phyloP scores from a whole-genome alignment of 2,797 vertebrate genomes.

The Synanceia verrucosa region DNA sequence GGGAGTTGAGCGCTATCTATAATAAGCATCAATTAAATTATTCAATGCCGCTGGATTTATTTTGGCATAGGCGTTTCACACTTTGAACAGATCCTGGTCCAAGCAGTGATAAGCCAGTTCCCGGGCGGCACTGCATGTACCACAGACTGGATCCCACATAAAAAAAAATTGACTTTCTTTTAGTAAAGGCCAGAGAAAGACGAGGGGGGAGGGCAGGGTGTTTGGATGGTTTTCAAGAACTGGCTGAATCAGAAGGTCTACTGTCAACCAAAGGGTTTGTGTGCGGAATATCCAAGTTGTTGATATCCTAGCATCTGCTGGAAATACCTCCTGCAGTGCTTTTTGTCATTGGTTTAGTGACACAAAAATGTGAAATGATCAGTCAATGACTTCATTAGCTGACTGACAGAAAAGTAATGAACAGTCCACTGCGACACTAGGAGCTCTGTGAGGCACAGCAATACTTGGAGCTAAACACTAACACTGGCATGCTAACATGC shows the following conservation, averaged over 20 bases:
- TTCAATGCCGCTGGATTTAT: slow-evolving; percentile 75
- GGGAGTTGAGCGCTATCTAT: slow-evolving; percentile 73
- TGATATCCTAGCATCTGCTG: slow-evolving; percentile 48
- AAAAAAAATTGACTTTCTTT: slow-evolving; percentile 23
- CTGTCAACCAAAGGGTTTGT: slow-evolving; percentile 30
- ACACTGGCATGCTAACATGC: not conserved
- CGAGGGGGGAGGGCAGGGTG: too few relatives aligned
- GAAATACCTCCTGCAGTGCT: not conserved
- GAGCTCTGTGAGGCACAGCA: not conserved
- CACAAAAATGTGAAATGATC: not conserved
- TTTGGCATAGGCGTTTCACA: slow-evolving; percentile 71
- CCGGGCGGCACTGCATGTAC: slow-evolving; percentile 32
- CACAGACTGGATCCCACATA: slow-evolving; percentile 31
- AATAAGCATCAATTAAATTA: slow-evolving; percentile 82
- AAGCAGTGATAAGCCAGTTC: slow-evolving; percentile 55
- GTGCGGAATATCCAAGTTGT: slow-evolving; percentile 36
- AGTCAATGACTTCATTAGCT: not conserved
- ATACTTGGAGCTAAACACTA: not conserved
- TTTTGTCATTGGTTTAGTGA: slow-evolving; percentile 9
- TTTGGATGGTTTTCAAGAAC: slow-evolving; percentile 38
- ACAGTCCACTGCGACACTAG: not conserved
- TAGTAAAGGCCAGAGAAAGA: slow-evolving; percentile 43
- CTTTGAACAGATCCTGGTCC: slow-evolving; percentile 59
- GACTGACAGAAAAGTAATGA: not conserved
- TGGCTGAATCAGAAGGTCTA: slow-evolving; percentile 29